These are phyloP conservation scores for Cnemophilus loriae DNA, from an alignment of 2,113 vertebrate genomes.

Conservation along the genomic window DNA sequence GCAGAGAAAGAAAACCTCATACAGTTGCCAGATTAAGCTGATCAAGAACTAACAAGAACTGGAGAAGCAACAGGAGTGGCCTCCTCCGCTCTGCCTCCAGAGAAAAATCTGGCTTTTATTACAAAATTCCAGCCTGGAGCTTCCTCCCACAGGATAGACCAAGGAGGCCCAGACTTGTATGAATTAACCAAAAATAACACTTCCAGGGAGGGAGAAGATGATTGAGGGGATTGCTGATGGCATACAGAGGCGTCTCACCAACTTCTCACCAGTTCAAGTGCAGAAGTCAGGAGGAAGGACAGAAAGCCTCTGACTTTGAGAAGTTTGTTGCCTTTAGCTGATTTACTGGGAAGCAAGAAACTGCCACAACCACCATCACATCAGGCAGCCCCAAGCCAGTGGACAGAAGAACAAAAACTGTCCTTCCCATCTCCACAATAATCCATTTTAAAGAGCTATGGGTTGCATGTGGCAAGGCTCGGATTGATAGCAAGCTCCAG, in stretches of 20 bases:
- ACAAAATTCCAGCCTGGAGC: slow-evolving; percentile 45
- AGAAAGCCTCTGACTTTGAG: not conserved
- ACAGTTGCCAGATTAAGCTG: not conserved
- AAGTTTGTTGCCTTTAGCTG: not conserved
- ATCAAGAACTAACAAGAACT: slow-evolving; percentile 31
- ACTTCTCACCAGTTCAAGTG: not conserved
- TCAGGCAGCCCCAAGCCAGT: not conserved
- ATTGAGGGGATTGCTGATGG: not conserved
- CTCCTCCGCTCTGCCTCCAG: slow-evolving; percentile 7
- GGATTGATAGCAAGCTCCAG: not conserved
- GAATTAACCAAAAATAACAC: slow-evolving; percentile 58
- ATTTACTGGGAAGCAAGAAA: not conserved
- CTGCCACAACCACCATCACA: not conserved
- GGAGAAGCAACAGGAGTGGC: not conserved
- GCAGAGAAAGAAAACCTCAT: not conserved
- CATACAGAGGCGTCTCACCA: not conserved
- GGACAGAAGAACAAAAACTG: not conserved
- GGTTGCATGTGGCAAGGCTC: not conserved
- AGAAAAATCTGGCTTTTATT: slow-evolving; percentile 58
- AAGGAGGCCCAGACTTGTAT: slow-evolving; percentile 37
- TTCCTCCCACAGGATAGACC: slow-evolving; percentile 57
- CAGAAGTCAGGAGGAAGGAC: not conserved
- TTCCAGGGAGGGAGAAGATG: slow-evolving; percentile 19
- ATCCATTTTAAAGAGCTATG: not conserved
- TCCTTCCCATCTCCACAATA: not conserved